Base-by-base conservation (phyloP, 2,113 vertebrate species). In the Opisthocomus hoazin region DNA sequence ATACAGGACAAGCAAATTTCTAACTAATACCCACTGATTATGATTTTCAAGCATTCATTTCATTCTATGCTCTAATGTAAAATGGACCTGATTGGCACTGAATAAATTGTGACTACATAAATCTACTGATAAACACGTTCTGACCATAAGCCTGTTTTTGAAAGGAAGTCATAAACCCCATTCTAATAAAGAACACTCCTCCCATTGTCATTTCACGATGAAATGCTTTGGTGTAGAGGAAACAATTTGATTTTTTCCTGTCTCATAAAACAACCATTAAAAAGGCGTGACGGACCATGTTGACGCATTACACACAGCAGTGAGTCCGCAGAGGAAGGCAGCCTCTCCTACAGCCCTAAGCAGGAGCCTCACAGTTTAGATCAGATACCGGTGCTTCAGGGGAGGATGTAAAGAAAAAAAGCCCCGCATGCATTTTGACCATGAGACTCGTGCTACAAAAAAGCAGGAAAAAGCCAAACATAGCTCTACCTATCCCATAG, bases 141-240 rank as follows among this genome's bases (percentile, higher is more conserved):
- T 74, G 75, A 48, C 90, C 73, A 23, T 5, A 51, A 96, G 76
- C 65, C 29, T 80, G 46, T n/a, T 85, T 96, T 96, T 87, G 21
- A 93, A 91, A 96, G 98, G 98, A 98, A 98, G 94, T 96, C 97
- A 97, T 98, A 98, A 98, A 98, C 83, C 54, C 88, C 66, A 17
- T 46, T 57, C 37, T 32, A 94, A 97, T 90, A 96, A 91, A 76
- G 53, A 91, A 84, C 56, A 93, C 82, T 79, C 95, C 97, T 96
- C 97, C 96, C 81, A 48, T 77, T 97, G 88, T 89, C 68, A 22
- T 53, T 46, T 54, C 80, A 46, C 15, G 5, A 46, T 90, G 50
- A 96, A 95, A 95, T 64, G 87, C 87, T 98, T 94, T 80, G 84
- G 41, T 97, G 97, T 85, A 93, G 93, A 97, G 98, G 98, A 98